phyloP scores from a whole-genome alignment of 2,113 vertebrate species.

The Azemiops feae region DNA sequence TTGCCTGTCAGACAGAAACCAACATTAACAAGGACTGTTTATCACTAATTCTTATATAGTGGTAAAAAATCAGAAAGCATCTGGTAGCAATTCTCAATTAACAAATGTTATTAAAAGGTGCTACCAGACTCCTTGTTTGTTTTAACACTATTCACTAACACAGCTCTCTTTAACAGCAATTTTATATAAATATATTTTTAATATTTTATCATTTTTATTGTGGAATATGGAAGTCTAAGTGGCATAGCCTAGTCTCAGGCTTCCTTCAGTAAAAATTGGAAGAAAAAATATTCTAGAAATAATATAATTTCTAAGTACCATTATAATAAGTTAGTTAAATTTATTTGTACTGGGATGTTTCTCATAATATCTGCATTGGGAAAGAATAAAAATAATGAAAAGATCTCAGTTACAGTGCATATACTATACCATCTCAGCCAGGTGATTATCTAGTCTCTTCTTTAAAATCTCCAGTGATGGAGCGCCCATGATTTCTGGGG shows the following conservation, averaged over 20 bases:
- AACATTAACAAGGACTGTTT: neutral
- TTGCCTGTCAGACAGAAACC: slow-evolving; percentile 75
- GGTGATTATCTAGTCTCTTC: too few species aligned
- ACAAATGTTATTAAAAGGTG: neutral
- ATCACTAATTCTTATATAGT: neutral
- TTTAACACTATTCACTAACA: neutral
- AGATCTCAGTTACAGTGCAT: too few species aligned
- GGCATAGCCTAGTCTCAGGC: neutral
- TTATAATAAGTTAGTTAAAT: neutral
- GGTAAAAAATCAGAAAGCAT: neutral
- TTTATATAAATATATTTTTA: neutral
- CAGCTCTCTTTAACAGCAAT: neutral
- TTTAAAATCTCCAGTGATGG: too few species aligned
- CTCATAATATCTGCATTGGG: neutral
- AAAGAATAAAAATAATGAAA: neutral
- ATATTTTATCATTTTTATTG: neutral
- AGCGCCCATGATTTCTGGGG: too few species aligned
- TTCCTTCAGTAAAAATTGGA: neutral
- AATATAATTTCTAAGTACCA: neutral
- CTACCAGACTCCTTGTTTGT: neutral
- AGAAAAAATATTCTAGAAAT: neutral
- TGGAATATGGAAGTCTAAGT: neutral
- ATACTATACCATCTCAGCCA: too few species aligned
- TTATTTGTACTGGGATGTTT: neutral
- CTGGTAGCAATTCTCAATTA: neutral